These are phyloP conservation scores for Liasis olivaceus DNA, from an alignment of 2,797 vertebrate species.

Conservation along the genomic window DNA sequence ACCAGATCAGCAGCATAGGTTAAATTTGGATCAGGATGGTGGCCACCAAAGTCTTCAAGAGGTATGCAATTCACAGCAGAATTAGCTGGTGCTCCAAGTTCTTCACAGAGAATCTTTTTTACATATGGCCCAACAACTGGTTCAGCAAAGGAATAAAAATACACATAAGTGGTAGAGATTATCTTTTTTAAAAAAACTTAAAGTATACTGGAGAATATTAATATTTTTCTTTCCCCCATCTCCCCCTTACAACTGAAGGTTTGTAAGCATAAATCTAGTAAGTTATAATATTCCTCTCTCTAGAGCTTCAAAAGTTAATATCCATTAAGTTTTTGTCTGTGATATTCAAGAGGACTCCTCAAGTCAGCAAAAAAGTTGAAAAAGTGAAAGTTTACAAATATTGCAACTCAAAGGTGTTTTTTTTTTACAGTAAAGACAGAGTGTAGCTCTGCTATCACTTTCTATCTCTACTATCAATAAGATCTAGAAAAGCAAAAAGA, in stretches of 20 bases:
- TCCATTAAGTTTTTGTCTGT: background rate
- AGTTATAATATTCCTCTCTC: background rate
- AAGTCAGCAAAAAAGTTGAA: background rate
- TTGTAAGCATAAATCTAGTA: background rate
- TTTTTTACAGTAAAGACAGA: background rate
- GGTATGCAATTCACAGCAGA: slow-evolving; percentile 93
- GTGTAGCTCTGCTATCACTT: background rate
- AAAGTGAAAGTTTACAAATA: background rate
- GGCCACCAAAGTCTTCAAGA: slow-evolving; percentile 94
- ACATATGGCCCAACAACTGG: slow-evolving; percentile 95
- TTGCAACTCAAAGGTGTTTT: background rate
- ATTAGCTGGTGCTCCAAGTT: slow-evolving; percentile 91
- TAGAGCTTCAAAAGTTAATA: background rate
- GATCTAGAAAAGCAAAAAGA: background rate
- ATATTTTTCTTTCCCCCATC: background rate
- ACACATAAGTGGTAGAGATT: background rate
- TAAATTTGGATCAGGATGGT: slow-evolving; percentile 97
- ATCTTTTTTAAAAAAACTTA: background rate
- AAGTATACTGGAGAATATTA: background rate
- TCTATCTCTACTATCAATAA: background rate
- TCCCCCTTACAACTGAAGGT: background rate
- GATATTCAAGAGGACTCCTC: background rate
- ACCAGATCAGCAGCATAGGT: slow-evolving; percentile 96
- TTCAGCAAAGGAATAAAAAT: background rate
- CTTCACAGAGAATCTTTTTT: slow-evolving; percentile 96